These are phyloP conservation scores for Thaleichthys pacificus DNA, from an alignment of 2,797 vertebrate genomes.

Conservation along the genomic window DNA sequence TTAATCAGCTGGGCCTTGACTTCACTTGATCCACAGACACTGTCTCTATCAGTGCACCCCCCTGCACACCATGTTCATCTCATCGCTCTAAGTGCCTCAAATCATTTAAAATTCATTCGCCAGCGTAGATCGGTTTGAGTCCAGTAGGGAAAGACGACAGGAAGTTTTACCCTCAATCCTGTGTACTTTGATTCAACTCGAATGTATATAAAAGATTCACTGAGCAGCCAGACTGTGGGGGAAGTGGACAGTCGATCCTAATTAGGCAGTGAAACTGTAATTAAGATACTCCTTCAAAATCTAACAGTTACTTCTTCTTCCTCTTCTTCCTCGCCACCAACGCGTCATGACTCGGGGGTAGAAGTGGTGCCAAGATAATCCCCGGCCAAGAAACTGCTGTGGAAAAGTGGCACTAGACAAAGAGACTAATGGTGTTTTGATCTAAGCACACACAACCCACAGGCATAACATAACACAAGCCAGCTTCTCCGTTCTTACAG, in stretches of 20 bases:
- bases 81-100: conserved; percentile 46
- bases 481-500: conserved; percentile 67
- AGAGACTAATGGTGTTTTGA: conserved; percentile 74
- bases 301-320: too few relatives aligned
- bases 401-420: conserved; percentile 67
- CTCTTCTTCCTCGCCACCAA: conserved; percentile 41
- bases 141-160: conserved; percentile 33
- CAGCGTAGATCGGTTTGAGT: conserved; percentile 38
- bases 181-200: conserved; percentile 45
- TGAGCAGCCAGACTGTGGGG: conserved; percentile 22
- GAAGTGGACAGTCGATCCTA: conserved; percentile 18
- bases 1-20: conserved; percentile 71
- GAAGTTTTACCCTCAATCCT: conserved; percentile 38
- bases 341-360: conserved; percentile 45
- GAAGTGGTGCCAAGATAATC: conserved; percentile 58
- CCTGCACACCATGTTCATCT: conserved; percentile 52
- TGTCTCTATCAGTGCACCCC: conserved; percentile 61
- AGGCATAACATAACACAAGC: conserved; percentile 69
- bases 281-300: conserved; percentile 13
- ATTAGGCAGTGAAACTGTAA: conserved; percentile 26
- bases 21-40: conserved; percentile 71
- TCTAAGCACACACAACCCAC: conserved; percentile 68
- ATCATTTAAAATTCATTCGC: conserved; percentile 66
- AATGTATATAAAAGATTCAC: conserved; percentile 50
- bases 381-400: conserved; percentile 60